Base-by-base conservation (phyloP, 2,888 invertebrate species). In the Galerucella nymphaeae region DNA sequence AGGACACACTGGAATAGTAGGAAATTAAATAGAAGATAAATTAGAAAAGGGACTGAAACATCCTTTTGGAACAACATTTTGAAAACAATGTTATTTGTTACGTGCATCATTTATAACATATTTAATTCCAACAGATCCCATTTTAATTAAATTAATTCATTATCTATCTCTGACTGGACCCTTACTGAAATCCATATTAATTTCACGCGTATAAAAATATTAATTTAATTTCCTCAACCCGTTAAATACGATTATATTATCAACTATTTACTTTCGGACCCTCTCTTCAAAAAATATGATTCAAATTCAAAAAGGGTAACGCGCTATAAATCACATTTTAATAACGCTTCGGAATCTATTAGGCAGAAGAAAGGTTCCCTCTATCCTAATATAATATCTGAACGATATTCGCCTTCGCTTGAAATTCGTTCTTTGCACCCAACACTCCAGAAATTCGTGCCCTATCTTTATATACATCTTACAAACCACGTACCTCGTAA, bases 271-370 rank as follows among this genome's bases (percentile, higher is more conserved):
- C 53, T 63, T 70, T 62, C 58, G 38, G 41, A 53, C n/a, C 42
- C 8, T 38, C 23, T 64, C 48, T 50, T 48, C 10, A 20, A 14
- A 70, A 57, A 57, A 70, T 45, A 50, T 30, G 50, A 70, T 70
- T 70, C 63, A 70, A 70, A 63, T 70, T 70, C 53, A 38, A 62
- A 18, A 70, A 70, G 70, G 70, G 70, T 42, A 63, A 42, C 23
- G 10, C 64, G 63, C 53, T 18, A 63, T 70, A 53, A 70, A 70
- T 70, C 70, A 70, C 62, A 53, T 53, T 63, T 70, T 59, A 57
- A 45, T 50, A 70, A 70, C 57, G 57, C 55, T 70, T 64, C 70
- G 30, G 45, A 70, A 70, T 63, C 64, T 63, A 70, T 70, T 70
- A 70, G 70, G n/a, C n/a, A n/a, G 18, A n/a, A n/a, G 53, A 53